Percentiles rank a stretch among this genome's conserved stretches.
Evolutionary conservation across 2,113 vertebrate genomes (phyloP).

Genomic region (Lepidothrix coronata): DNA sequence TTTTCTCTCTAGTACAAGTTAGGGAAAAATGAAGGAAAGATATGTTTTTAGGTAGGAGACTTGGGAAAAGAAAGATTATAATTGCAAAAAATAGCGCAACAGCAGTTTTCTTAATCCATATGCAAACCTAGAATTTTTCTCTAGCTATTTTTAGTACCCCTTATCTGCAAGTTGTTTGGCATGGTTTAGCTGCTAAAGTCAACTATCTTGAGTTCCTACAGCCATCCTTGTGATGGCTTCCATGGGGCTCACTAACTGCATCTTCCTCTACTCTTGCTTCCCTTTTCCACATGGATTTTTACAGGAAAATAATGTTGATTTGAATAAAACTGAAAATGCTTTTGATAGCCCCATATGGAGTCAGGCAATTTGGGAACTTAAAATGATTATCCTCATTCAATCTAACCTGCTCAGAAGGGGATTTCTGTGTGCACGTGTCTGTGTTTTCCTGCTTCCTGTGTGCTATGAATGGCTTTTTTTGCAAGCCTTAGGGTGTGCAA

Average conservation of each 20-base stretch:
- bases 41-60: neutral
- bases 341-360: constrained; percentile 43
- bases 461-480: neutral
- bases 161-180: neutral
- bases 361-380: constrained; percentile 27
- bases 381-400: constrained; percentile 9
- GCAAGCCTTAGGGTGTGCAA: neutral
- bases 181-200: neutral
- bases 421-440: neutral
- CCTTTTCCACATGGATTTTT: constrained; percentile 7
- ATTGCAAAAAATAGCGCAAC: neutral
- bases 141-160: neutral
- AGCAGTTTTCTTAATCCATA: neutral
- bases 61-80: neutral
- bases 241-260: neutral
- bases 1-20: neutral
- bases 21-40: neutral
- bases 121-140: neutral
- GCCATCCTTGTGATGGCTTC: neutral
- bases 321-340: constrained; percentile 48
- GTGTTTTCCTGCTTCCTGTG: neutral
- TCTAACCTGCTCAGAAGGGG: neutral
- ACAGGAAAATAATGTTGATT: constrained; percentile 39
- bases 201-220: neutral
- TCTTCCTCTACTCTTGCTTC: neutral